phyloP scores from a whole-genome alignment of 2,888 invertebrate genomes.

The Tetranychus piercei region DNA sequence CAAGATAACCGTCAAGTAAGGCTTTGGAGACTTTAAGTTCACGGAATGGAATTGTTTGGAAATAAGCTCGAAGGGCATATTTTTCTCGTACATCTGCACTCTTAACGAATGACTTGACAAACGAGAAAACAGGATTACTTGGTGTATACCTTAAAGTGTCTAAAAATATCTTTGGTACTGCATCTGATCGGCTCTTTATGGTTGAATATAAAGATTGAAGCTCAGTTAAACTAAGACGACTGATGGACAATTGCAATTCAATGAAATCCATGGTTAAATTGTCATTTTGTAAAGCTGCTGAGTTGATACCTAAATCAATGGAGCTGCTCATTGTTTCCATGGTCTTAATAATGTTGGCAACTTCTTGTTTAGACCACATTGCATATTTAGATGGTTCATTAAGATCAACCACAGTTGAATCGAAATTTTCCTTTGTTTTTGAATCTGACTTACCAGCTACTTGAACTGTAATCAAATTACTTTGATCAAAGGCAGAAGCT shows the following conservation, averaged over 20 bases:
- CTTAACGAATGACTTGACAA: neutral
- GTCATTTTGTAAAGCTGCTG: neutral
- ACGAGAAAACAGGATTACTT: neutral
- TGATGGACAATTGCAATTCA: neutral
- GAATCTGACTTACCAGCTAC: neutral
- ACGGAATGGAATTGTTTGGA: neutral
- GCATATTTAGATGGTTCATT: neutral
- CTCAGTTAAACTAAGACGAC: neutral
- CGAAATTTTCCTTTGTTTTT: neutral
- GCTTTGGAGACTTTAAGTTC: neutral
- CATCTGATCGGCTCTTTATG: neutral
- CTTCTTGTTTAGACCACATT: neutral
- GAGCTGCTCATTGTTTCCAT: neutral
- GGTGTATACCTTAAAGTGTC: neutral
- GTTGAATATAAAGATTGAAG: neutral
- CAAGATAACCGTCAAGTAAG: neutral
- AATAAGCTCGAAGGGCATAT: neutral
- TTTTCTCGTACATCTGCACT: neutral
- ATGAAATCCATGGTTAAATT: neutral
- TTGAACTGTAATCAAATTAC: neutral
- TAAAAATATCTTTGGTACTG: neutral
- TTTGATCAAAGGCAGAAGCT: neutral
- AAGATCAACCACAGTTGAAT: neutral
- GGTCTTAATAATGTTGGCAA: neutral
- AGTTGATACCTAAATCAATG: neutral